Percentiles rank a stretch among this genome's conserved stretches.
Conservation (phyloP, 2,113 vertebrate species). For the Ginglymostoma cirratum region DNA sequence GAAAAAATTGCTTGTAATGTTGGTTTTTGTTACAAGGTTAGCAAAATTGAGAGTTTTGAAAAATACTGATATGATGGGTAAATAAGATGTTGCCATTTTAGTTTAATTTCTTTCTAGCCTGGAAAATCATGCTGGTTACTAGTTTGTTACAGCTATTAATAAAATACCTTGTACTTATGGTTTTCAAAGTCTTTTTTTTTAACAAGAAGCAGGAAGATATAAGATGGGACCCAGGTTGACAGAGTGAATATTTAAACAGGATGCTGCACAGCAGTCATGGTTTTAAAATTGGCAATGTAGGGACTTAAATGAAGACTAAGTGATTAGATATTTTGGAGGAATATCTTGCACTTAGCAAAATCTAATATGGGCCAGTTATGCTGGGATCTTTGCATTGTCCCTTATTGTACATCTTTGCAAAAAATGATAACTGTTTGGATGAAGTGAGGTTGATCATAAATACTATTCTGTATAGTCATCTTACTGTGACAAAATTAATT, state of each 20-base stretch:
- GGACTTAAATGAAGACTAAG: neutral
- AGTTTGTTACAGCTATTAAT: neutral
- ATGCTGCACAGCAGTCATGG: neutral
- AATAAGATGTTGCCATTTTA: neutral
- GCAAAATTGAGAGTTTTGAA: neutral
- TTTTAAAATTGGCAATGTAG: neutral
- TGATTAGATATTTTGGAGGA: neutral
- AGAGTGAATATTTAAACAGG: neutral
- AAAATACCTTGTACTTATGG: neutral
- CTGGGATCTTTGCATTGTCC: neutral
- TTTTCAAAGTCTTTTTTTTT: neutral
- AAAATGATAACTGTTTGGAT: neutral
- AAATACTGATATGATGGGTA: neutral
- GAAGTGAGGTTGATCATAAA: neutral
- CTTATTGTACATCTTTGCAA: neutral
- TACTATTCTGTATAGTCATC: neutral
- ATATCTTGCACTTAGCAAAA: neutral
- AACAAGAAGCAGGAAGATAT: neutral
- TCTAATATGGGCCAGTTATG: neutral
- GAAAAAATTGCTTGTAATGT: neutral
- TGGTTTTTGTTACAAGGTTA: neutral
- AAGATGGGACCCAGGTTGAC: neutral
- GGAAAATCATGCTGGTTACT: neutral
- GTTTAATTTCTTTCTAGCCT: neutral
- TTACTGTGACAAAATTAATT: neutral